Conservation (phyloP, 2,888 invertebrate genomes). For the Acleris laterana region DNA sequence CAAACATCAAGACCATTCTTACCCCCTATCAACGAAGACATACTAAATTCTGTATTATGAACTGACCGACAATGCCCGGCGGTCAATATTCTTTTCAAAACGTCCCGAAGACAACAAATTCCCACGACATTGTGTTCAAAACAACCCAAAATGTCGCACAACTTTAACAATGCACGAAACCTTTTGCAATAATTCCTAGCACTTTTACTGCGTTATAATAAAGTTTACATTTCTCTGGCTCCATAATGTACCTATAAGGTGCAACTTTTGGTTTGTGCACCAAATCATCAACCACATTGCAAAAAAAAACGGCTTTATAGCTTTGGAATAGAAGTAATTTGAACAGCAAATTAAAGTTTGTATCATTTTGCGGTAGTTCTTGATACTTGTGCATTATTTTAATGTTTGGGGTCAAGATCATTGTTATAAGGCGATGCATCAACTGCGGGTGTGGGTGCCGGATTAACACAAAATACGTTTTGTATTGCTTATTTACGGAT, state of each 20-base stretch:
- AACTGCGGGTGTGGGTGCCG: constrained; percentile 55
- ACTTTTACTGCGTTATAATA: constrained; percentile 40
- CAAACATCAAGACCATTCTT: constrained; percentile 57
- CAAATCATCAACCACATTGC: constrained; percentile 50
- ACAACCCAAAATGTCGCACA: constrained; percentile 67
- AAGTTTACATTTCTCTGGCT: constrained; percentile 36
- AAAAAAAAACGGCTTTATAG: constrained; percentile 44
- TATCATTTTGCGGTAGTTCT: constrained; percentile 16
- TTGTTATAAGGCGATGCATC: constrained; percentile 51
- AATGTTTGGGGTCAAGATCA: constrained; percentile 63
- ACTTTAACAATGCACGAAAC: constrained; percentile 54
- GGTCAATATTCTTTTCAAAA: constrained; percentile 68
- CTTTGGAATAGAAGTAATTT: constrained; percentile 58
- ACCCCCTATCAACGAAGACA: constrained; percentile 27
- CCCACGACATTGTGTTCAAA: constrained; percentile 68
- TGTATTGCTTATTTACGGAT: constrained; percentile 48
- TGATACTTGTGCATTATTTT: constrained; percentile 60
- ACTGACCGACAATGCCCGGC: constrained; percentile 67
- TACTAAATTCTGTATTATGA: constrained; percentile 75
- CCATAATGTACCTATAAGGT: background rate
- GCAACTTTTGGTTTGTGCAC: constrained; percentile 39
- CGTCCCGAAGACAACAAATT: constrained; percentile 58
- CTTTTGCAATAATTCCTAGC: constrained; percentile 9
- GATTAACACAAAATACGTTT: constrained; percentile 55
- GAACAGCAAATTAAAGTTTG: constrained; percentile 5